Evolutionary conservation across 2,113 vertebrate species (phyloP), one percentile per base, ranked within the genome.

Genomic region (Lophochroa leadbeateri): DNA sequence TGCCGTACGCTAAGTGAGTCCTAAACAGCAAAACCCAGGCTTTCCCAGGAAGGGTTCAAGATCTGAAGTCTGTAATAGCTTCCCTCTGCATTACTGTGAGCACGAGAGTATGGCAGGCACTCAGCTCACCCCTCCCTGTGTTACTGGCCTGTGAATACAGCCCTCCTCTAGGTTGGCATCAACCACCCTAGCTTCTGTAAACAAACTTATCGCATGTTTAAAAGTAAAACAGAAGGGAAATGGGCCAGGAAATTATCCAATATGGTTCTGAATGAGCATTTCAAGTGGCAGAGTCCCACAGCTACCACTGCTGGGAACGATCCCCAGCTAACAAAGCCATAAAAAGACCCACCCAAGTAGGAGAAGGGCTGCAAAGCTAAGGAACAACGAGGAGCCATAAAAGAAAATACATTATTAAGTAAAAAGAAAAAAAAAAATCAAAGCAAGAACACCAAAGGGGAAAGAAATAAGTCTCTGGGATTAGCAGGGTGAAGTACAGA

Each of bases 301-400:
- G 72, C 64, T 93, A 90, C 69, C 86, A 87, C 58, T 44, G 79
- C 79, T 75, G 58, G 67, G 85, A 92, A 95, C 7, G 5, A 91
- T 64, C 72, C 58, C 60, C 55, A 76, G 55, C 35, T 92, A 92
- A 93, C 46, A 82, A 91, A 90, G 79, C 71, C 67, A 90, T 58
- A 79, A 90, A 90, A 95, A 89, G 77, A 94, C 89, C 49, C 85
- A 95, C 91, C 78, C 91, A 95, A 97, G 70, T 17, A 86, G 67
- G 77, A 95, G 65, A 91, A 93, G 44, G 41, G 49, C 52, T 69
- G 44, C 60, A 87, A 87, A 94, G 41, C 80, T 82, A 64, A 61
- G 61, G 84, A 92, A 67, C 53, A 52, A 75, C 29, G 21, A 92
- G 68, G 96, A 88, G 78, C 47, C n/a, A 61, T 72, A 28, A 85